Conservation (phyloP, 2,888 invertebrate species). For the Chirona hameri region DNA sequence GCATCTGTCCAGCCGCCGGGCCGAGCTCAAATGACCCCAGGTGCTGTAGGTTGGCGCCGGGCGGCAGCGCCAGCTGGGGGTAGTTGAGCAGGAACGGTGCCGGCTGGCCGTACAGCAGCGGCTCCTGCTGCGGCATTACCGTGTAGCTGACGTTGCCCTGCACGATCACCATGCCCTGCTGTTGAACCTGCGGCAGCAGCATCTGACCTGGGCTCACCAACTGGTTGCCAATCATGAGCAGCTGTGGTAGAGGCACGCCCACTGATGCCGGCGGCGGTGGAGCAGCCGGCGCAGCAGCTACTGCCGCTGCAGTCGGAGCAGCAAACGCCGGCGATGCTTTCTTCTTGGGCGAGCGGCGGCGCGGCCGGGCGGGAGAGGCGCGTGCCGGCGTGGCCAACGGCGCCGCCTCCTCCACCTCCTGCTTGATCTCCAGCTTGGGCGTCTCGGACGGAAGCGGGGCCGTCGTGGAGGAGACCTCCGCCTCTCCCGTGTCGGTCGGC, state of each 20-base stretch:
- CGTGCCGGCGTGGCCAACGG: background rate
- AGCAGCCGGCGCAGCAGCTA: background rate
- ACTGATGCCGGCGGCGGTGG: background rate
- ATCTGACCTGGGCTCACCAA: slow-evolving; percentile 9
- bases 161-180: slow-evolving; percentile 1
- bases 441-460: background rate
- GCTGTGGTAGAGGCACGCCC: slow-evolving; percentile 5
- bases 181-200: slow-evolving; percentile 26
- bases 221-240: slow-evolving; percentile 30
- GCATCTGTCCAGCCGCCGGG: background rate
- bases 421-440: background rate
- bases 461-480: slow-evolving; percentile 5
- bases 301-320: background rate
- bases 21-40: slow-evolving; percentile 27
- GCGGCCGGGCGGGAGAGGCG: background rate
- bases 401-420: slow-evolving; percentile 24
- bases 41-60: slow-evolving; percentile 12
- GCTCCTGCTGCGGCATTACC: slow-evolving; percentile 23
- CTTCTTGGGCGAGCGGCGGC: slow-evolving; percentile 35
- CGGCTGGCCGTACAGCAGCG: slow-evolving; percentile 34
- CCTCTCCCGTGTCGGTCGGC: slow-evolving; percentile 1
- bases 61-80: slow-evolving; percentile 31
- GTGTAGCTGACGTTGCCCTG: slow-evolving; percentile 24
- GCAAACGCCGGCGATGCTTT: slow-evolving; percentile 31
- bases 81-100: slow-evolving; percentile 36